A percentile compares a stretch with the other conserved stretches of the same genome.
These are phyloP conservation scores for Ancistrus triradiatus DNA, from an alignment of 2,113 vertebrate genomes.

Conservation along the genomic window DNA sequence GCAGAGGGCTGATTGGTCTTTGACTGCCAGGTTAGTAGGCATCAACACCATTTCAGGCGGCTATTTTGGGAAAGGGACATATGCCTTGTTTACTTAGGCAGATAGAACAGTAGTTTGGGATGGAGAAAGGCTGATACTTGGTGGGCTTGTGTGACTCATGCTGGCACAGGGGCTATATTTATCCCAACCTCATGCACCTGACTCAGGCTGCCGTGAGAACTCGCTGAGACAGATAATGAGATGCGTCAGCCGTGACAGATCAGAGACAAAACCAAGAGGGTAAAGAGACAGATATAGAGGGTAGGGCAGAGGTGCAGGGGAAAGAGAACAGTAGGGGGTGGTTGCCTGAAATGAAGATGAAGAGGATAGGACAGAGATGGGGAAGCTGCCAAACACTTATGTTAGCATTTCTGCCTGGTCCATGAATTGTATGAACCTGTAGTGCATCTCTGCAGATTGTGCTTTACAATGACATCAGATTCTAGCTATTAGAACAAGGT, in stretches of 20 bases:
- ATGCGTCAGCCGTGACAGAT: slow-evolving; percentile 62
- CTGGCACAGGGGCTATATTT: slow-evolving; percentile 40
- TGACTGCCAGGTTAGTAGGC: slow-evolving; percentile 19
- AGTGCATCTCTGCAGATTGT: background rate
- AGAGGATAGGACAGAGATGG: background rate
- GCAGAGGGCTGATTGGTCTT: slow-evolving; percentile 2
- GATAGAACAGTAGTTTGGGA: slow-evolving; percentile 45
- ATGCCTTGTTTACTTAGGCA: slow-evolving; percentile 57
- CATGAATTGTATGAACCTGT: background rate
- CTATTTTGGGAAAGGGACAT: slow-evolving; percentile 52
- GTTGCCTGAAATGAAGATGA: too few relatives aligned
- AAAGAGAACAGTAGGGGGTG: background rate
- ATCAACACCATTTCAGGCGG: slow-evolving; percentile 28
- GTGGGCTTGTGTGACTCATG: slow-evolving; percentile 36
- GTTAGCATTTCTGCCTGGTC: background rate
- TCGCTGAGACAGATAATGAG: slow-evolving; percentile 68
- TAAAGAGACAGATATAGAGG: slow-evolving; percentile 27
- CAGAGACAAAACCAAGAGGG: slow-evolving; percentile 20
- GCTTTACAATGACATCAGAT: background rate
- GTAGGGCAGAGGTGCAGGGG: background rate
- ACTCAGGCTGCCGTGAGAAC: slow-evolving; percentile 56
- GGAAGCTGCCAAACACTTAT: slow-evolving; percentile 12
- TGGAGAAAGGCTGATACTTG: slow-evolving; percentile 19
- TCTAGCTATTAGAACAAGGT: background rate
- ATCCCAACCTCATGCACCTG: slow-evolving; percentile 41